A percentile compares a stretch with the other conserved stretches of the same genome.
Conservation (phyloP, 2,888 invertebrate species). For the Alcis repandata region DNA sequence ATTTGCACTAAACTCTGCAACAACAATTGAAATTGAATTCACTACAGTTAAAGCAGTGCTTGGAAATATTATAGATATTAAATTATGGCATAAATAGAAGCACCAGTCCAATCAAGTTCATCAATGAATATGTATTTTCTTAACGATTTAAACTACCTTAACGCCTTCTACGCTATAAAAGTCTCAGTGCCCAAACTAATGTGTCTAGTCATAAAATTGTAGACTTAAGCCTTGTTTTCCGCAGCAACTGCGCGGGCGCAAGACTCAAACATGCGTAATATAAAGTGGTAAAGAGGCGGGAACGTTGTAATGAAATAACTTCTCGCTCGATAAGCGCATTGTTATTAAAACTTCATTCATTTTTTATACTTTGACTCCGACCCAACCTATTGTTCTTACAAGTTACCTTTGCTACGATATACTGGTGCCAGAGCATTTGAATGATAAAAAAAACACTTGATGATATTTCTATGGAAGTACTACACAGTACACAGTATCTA, state of each 20-base stretch:
- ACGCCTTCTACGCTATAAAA: no score
- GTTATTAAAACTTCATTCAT: constrained; percentile 8
- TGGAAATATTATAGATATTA: no score
- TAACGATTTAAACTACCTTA: no score
- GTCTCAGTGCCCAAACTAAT: no score
- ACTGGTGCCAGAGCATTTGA: background rate
- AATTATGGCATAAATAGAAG: no score
- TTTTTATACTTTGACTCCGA: background rate
- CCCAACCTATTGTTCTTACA: background rate
- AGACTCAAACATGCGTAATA: background rate
- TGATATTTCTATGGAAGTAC: background rate
- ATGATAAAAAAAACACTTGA: background rate
- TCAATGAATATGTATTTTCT: no score
- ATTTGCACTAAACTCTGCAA: background rate
- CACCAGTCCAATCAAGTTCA: no score
- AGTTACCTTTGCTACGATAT: background rate
- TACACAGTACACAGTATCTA: no score
- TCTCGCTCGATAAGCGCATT: constrained; percentile 13
- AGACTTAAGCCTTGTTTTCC: constrained; percentile 5
- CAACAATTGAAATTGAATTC: no score
- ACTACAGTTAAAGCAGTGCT: no score
- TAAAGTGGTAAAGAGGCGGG: constrained; percentile 14
- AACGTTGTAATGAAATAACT: constrained; percentile 7
- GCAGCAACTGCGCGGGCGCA: constrained; percentile 16
- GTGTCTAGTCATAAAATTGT: background rate